Conservation (phyloP, 2,888 invertebrate species). For the Choreutis nemorana region DNA sequence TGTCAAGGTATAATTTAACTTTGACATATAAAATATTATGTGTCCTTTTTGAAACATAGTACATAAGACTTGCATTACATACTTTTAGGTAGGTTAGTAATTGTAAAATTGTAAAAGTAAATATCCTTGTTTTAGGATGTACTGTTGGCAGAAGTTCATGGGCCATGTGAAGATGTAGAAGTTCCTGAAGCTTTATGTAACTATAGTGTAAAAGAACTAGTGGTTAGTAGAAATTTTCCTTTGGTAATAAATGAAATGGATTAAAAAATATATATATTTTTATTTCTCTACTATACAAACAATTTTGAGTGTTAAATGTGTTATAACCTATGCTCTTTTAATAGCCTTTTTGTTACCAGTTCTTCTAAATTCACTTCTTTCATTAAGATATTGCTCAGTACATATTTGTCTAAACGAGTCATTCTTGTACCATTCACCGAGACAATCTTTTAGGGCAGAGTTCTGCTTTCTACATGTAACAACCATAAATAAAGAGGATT, state of each 20-base stretch:
- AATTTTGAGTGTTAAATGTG: constrained; percentile 10
- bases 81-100: not conserved
- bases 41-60: too few species aligned
- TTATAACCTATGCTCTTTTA: constrained; percentile 35
- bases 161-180: constrained; percentile 22
- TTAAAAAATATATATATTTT: constrained; percentile 22
- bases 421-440: constrained; percentile 79
- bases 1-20: constrained; percentile 75
- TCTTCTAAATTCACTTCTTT: constrained; percentile 81
- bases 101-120: constrained; percentile 3
- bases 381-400: constrained; percentile 79
- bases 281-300: constrained; percentile 25
- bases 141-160: constrained; percentile 68
- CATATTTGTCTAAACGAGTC: constrained; percentile 77
- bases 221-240: constrained; percentile 67
- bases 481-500: constrained; percentile 72
- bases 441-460: constrained; percentile 72
- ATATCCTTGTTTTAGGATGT: constrained; percentile 65
- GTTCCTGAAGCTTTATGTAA: constrained; percentile 59
- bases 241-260: constrained; percentile 42
- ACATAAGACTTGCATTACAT: too few species aligned
- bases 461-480: constrained; percentile 79
- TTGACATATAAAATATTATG: too few species aligned
- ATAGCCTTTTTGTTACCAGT: constrained; percentile 76
- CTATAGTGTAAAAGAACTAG: constrained; percentile 70